Evolutionary conservation across 2,797 vertebrate genomes (phyloP), one percentile per base, ranked within the genome.

Genomic region (Pogonophryne albipinna): DNA sequence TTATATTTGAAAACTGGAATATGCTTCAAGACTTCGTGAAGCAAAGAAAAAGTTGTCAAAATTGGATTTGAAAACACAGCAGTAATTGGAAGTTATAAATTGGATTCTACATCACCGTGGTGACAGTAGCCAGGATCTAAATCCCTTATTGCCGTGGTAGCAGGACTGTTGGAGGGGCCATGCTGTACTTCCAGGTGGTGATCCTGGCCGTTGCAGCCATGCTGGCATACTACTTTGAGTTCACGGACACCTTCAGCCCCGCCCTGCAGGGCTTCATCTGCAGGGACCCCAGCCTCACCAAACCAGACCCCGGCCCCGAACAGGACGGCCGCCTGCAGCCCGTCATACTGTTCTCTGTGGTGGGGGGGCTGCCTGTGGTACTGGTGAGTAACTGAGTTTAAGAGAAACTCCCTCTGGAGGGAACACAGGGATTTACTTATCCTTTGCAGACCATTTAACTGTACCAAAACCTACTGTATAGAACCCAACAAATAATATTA

Each of bases 191-290:
- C 79, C 95, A 96, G 93, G 93, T 97, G 95, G 96, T 98, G 92
- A 97, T 98, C 84, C 94, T 97, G 93, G 96, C 96, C 74, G 96
- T 95, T 70, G 94, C 95, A 50, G 94, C 96, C 87, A 97, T 98
- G 96, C 93, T 98, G 93, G 96, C 96, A 49, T 97, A 98, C 88
- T 97, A 98, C 91, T 97, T 96, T 84, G 97, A 98, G 91, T 98
- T 97, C 92, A 97, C 97, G 1, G 97, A 98, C 93, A 98, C 96
- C 61, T 98, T 98, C 94, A 85, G 93, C 68, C 96, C 97, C 61
- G 95, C 95, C 83, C 92, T 96, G 86, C 97, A 97, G 91, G 97
- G 96, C 65, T 98, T 98, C 91, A 95, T 96, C 93, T 98, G 97
- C 93, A 94, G 96, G 73, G 97, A 98, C 81, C 95, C 94, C 31